phyloP scores from a whole-genome alignment of 1,140 invertebrate genomes.

The Drosophila sechellia region DNA sequence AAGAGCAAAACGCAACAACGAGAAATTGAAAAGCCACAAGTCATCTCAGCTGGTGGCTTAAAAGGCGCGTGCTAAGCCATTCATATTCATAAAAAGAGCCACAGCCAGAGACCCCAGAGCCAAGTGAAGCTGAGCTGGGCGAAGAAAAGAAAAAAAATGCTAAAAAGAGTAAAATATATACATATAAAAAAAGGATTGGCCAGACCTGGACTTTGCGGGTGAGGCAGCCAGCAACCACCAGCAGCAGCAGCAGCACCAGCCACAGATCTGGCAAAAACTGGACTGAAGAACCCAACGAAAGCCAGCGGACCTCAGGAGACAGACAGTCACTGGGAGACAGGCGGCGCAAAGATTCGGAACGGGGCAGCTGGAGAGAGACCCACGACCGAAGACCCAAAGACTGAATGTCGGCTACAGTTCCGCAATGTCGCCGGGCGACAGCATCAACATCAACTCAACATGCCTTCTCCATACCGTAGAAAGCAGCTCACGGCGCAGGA shows the following conservation, averaged over 20 bases:
- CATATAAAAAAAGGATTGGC: conserved; percentile 47
- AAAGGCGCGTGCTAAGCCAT: conserved; percentile 83
- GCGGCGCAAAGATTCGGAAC: neutral
- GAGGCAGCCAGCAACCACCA: conserved; percentile 9
- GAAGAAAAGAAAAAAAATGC: conserved; percentile 14
- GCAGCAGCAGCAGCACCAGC: conserved; percentile 14
- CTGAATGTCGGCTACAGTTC: conserved; percentile 75
- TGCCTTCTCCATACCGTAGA: conserved; percentile 43
- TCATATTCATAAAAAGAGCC: conserved; percentile 81
- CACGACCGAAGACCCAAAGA: conserved; percentile 57
- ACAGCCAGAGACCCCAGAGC: conserved; percentile 37
- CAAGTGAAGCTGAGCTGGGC: conserved; percentile 34
- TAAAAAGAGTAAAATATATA: conserved; percentile 8
- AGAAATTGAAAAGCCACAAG: conserved; percentile 83
- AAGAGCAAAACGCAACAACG: conserved; percentile 65
- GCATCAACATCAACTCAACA: conserved; percentile 59
- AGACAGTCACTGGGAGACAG: conserved; percentile 3
- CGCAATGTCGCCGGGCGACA: conserved; percentile 80
- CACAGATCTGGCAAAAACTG: conserved; percentile 34
- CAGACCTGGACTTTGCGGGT: conserved; percentile 32
- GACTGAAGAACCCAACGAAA: conserved; percentile 48
- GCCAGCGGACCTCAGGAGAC: conserved; percentile 32
- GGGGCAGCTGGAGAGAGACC: conserved; percentile 20
- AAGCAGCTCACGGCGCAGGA: conserved; percentile 25
- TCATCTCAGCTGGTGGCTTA: conserved; percentile 83